phyloP scores from a whole-genome alignment of 2,113 vertebrate genomes.

The Mellivora capensis region DNA sequence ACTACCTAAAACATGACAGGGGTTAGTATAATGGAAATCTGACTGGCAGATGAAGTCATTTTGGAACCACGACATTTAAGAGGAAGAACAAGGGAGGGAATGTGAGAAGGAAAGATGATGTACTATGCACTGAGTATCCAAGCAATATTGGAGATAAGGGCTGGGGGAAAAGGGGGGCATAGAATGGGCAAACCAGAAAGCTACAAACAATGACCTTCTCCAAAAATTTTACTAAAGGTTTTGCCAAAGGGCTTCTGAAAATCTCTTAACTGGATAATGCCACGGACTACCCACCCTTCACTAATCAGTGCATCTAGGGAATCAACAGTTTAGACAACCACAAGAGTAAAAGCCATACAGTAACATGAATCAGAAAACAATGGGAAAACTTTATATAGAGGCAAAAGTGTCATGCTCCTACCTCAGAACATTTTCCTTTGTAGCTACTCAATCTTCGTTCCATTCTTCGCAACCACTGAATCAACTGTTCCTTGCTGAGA shows the following conservation, averaged over 20 bases:
- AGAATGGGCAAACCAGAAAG: neutral
- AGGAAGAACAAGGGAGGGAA: neutral
- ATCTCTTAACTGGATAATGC: neutral
- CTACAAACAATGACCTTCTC: neutral
- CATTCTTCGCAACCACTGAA: constrained; percentile 87
- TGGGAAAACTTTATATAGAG: neutral
- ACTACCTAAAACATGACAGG: neutral
- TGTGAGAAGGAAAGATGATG: neutral
- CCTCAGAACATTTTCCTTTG: constrained; percentile 94
- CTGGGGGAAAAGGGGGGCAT: neutral
- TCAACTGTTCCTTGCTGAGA: constrained; percentile 90
- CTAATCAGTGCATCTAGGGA: neutral
- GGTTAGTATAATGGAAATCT: neutral
- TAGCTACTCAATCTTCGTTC: constrained; percentile 92
- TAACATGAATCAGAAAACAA: neutral
- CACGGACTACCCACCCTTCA: neutral
- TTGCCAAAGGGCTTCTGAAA: neutral
- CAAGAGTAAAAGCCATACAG: neutral
- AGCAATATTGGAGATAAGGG: neutral
- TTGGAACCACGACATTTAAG: neutral
- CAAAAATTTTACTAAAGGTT: neutral
- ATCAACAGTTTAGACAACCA: neutral
- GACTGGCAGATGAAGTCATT: neutral
- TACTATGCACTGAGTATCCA: neutral
- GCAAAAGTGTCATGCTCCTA: constrained; percentile 57